Base-by-base conservation (phyloP, 1,140 invertebrate genomes). In the Teleopsis dalmanni region DNA sequence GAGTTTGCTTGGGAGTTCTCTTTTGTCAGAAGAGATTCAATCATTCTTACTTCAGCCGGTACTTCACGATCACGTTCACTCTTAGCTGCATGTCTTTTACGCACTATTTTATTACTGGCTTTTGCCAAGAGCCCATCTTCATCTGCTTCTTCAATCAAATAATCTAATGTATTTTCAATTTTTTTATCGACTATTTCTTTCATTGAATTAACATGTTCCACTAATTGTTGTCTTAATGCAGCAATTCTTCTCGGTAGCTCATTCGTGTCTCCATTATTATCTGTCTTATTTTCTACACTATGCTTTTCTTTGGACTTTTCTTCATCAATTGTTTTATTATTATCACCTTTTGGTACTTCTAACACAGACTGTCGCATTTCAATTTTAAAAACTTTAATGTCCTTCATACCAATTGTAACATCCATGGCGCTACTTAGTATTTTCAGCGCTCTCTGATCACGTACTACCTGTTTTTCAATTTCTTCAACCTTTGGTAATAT, bases 401-500 rank as follows among this genome's bases (percentile, higher is more conserved):
- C 48, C 21, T 62, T 63, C 5, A 44, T 21, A 10, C 41, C 37
- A 6, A 51, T 49, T 8, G 66, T 45, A 10, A 64, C 48, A 35
- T 70, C 66, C 53, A 70, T 55, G 4, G 61, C 59, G 10, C 53
- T 54, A 5, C 43, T 50, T 2, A 70, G 55, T 18, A 70, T 67
- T 1, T 54, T 51, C n/a, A 70, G 29, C 0, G 67, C 56, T 1
- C 49, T 43, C 25, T 56, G 45, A 38, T 70, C 64, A 14, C 66
- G 50, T 1, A 46, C 16, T 40, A 70, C 26, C 44, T 63, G 58
- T 9, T 55, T 47, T 48, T 70, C 64, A 22, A 70, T 65, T 29
- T 56, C 55, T 46, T 65, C 52, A 14, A 64, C 57, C 38, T 64
- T 59, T 6, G 50, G 43, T 6, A 63, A 43, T 3, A 40, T 26